Evolutionary conservation across 1,140 invertebrate genomes (phyloP).

Genomic region (Drosophila navojoa): DNA sequence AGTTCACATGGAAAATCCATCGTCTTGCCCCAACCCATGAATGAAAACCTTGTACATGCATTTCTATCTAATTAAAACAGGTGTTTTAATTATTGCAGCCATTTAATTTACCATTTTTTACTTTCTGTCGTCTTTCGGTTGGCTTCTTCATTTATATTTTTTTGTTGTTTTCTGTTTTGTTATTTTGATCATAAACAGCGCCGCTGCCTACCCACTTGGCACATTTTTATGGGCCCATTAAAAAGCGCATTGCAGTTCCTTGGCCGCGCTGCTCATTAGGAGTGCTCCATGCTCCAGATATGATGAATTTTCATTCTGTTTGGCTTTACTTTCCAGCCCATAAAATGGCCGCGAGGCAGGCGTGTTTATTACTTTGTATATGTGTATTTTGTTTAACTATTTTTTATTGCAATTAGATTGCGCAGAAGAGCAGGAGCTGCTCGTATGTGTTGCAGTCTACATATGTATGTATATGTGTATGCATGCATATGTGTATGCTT

Average conservation of each 20-base stretch:
- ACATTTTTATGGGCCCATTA: conserved; percentile 77
- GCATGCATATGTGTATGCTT: no score
- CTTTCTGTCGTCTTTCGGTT: conserved; percentile 2
- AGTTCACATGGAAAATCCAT: conserved; percentile 8
- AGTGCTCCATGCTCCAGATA: conserved; percentile 68
- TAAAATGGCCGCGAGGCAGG: conserved; percentile 56
- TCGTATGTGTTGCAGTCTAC: neutral
- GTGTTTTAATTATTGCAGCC: conserved; percentile 80
- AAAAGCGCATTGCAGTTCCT: conserved; percentile 72
- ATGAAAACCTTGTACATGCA: conserved; percentile 37
- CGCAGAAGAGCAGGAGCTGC: conserved; percentile 4
- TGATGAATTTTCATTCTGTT: conserved; percentile 74
- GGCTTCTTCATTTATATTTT: conserved; percentile 12
- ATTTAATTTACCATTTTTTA: conserved; percentile 65
- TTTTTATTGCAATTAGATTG: conserved; percentile 67
- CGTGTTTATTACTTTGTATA: conserved; percentile 44
- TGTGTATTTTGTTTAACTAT: conserved; percentile 59
- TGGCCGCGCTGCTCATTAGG: conserved; percentile 67
- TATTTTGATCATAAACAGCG: conserved; percentile 50
- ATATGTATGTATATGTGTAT: neutral
- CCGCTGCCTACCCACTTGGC: conserved; percentile 57
- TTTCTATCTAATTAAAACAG: conserved; percentile 81
- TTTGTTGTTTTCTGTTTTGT: neutral
- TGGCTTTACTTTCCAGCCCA: conserved; percentile 53
- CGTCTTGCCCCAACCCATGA: neutral